Evolutionary conservation across 1,140 invertebrate species (phyloP).

Genomic region (Bombus pyrosoma): DNA sequence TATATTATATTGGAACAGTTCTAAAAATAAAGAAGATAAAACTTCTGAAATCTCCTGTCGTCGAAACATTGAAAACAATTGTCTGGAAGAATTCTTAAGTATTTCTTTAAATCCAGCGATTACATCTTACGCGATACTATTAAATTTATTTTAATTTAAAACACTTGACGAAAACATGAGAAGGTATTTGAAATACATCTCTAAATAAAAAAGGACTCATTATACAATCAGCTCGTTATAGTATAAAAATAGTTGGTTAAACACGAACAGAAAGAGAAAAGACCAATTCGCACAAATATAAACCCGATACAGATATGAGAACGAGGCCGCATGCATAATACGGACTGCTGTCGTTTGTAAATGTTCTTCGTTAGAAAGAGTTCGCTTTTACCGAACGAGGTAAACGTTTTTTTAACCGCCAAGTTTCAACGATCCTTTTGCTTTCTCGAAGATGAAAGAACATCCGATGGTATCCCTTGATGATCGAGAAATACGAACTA

Average conservation of each 20-base stretch:
- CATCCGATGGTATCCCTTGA: not conserved
- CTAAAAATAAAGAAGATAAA: no score
- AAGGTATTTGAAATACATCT: not conserved
- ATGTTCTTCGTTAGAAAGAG: conserved; percentile 41
- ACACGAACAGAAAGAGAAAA: conserved; percentile 42
- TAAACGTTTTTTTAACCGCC: conserved; percentile 6
- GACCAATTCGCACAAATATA: conserved; percentile 68
- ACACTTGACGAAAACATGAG: not conserved
- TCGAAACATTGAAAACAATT: not conserved
- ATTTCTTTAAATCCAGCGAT: not conserved
- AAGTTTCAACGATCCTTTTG: conserved; percentile 28
- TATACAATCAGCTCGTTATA: not conserved
- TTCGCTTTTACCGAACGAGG: conserved; percentile 16
- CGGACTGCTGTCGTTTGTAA: conserved; percentile 64
- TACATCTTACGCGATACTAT: not conserved
- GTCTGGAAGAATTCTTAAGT: not conserved
- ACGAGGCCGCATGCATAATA: conserved; percentile 76
- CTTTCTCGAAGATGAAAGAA: not conserved
- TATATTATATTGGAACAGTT: no score
- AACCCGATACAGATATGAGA: conserved; percentile 58
- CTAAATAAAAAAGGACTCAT: not conserved
- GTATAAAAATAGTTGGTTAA: not conserved
- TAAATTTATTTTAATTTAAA: not conserved
- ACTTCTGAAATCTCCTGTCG: no score
- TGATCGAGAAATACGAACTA: not conserved